Conservation (phyloP, 2,888 invertebrate genomes). For the Caenorhabditis virilis region DNA sequence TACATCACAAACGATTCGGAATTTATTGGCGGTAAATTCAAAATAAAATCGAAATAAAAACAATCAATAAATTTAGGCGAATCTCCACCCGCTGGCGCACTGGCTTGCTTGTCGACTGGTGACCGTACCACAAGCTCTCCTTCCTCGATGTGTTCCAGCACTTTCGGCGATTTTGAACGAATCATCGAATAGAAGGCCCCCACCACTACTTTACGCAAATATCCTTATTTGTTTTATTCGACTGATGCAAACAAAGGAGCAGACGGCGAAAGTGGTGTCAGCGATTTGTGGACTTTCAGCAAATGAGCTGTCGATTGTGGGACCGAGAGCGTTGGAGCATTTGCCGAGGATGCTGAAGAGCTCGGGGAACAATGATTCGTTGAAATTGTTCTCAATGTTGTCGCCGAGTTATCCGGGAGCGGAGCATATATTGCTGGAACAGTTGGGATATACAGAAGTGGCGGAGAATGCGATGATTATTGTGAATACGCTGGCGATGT, state of each 20-base stretch:
- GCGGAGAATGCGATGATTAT: conserved; percentile 46
- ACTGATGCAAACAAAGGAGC: conserved; percentile 53
- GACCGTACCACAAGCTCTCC: conserved; percentile 44
- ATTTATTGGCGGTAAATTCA: conserved; percentile 44
- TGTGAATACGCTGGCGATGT: conserved; percentile 58
- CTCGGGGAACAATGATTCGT: conserved; percentile 9
- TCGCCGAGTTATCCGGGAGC: conserved; percentile 31
- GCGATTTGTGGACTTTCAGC: conserved; percentile 36
- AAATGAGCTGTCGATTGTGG: conserved; percentile 38
- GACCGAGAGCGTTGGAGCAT: conserved; percentile 54
- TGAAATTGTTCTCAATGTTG: conserved; percentile 39
- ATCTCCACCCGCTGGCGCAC: conserved; percentile 57
- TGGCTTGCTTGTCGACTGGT: conserved; percentile 60
- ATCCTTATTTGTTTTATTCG: conserved; percentile 53
- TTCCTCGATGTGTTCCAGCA: conserved; percentile 60
- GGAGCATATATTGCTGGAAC: conserved; percentile 39
- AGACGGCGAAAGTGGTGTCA: conserved; percentile 13
- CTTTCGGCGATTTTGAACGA: conserved; percentile 53
- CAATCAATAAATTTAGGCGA: conserved; percentile 18
- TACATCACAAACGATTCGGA: conserved; percentile 53
- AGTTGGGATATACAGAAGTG: conserved; percentile 24
- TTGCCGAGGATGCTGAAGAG: conserved; percentile 29
- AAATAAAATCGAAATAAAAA: background rate
- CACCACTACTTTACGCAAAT: conserved; percentile 54
- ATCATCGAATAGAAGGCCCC: conserved; percentile 41